Evolutionary conservation across 2,888 invertebrate species (phyloP).

Genomic region (Horisme vitalbata): DNA sequence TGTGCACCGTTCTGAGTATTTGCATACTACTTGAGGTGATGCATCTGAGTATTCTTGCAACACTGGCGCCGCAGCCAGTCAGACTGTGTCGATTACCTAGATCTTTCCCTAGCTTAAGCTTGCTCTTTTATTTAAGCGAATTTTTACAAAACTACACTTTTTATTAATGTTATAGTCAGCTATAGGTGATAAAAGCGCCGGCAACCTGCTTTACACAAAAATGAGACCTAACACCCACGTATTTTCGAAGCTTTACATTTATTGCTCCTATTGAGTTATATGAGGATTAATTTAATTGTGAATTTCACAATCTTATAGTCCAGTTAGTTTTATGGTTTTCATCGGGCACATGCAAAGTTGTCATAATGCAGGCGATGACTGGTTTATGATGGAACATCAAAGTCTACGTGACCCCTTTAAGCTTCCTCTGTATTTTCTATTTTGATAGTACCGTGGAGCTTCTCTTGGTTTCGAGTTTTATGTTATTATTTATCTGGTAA

Average conservation of each 20-base stretch:
- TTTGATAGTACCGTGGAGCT: constrained; percentile 9
- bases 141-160: too few species aligned
- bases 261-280: constrained; percentile 2
- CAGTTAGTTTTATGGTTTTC: constrained; percentile 24
- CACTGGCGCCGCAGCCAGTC: too few species aligned
- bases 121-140: too few species aligned
- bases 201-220: not conserved
- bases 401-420: constrained; percentile 50
- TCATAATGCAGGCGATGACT: constrained; percentile 44
- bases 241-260: constrained; percentile 11
- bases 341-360: constrained; percentile 26
- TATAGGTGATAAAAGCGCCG: too few species aligned
- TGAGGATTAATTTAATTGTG: constrained; percentile 13
- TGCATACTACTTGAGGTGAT: too few species aligned
- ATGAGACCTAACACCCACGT: constrained; percentile 4
- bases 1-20: too few species aligned
- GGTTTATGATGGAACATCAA: constrained; percentile 48
- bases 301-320: constrained; percentile 9
- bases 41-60: too few species aligned
- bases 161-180: too few species aligned
- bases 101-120: too few species aligned
- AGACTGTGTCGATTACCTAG: too few species aligned
- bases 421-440: constrained; percentile 38
- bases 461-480: not conserved
- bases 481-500: not conserved